Base-by-base conservation (phyloP, 23 tunicate genomes). In the Halocynthia aurantium region DNA sequence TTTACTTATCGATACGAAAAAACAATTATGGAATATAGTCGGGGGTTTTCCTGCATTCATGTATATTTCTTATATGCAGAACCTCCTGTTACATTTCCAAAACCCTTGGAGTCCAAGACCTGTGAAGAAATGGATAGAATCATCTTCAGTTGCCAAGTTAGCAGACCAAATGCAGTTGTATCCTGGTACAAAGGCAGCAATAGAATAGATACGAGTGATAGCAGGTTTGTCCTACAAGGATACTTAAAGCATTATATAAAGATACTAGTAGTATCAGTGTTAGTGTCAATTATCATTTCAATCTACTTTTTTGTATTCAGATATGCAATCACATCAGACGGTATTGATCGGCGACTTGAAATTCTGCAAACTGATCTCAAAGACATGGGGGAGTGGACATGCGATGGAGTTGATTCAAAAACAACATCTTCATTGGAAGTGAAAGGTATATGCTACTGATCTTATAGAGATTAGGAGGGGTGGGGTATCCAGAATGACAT, bases 341-440 rank as follows among this genome's bases (percentile, higher is more conserved):
- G 78, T n/a, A 12, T 67, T 0, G 51, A 10, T 15, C 79, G 83
- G 1, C 40, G 56, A 15, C 53, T 80, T 8, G 52, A 19, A 9
- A 80, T 80, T 72, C 7, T 52, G 10, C 53, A 80, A 15, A 52
- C 73, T 9, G 81, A 51, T 19, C 10, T 66, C 21, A 10, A 52
- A 8, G 83, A 80, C 77, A 54, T 52, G 0, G 17, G 79, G 11
- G 56, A 69, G 10, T 80, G 55, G 58, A 80, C 58, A 11, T 80
- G 83, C 80, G 73, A 80, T 55, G 83, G 76, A n/a, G 79, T 55
- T 8, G 83, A 80, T 51, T 44, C 81, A 60, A 80, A 80, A 71
- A 80, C 83, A 0, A 50, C 76, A 7, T 44, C 55, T 10, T 13
- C 51, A 10, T 40, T 80, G 18, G 55, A 54, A 17, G 83, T 80